These are phyloP conservation scores for Pycnonotus jocosus DNA, from an alignment of 2,113 vertebrate species.

Conservation along the genomic window DNA sequence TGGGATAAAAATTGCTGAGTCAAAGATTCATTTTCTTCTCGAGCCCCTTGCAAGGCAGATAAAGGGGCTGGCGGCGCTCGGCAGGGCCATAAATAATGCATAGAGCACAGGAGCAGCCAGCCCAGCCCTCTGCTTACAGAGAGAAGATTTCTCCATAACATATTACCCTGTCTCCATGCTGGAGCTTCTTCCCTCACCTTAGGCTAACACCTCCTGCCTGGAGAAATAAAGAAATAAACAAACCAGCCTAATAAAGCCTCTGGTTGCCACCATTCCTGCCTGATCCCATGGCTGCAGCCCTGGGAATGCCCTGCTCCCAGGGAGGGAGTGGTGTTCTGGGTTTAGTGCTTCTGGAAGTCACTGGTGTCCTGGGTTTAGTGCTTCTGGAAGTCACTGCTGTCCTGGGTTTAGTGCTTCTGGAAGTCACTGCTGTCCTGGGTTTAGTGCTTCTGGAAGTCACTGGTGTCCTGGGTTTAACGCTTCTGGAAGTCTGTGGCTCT, in stretches of 20 bases:
- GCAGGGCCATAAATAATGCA: constrained; percentile 62
- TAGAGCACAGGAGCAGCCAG: constrained; percentile 14
- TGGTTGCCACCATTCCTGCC: neutral
- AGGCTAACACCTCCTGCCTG: neutral
- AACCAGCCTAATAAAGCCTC: neutral
- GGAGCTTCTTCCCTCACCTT: neutral
- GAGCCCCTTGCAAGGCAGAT: constrained; percentile 47
- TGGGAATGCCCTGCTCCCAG: neutral
- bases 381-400: too few relatives aligned
- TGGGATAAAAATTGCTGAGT: constrained; percentile 54
- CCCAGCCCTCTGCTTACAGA: constrained; percentile 33
- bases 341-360: neutral
- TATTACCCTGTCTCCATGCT: neutral
- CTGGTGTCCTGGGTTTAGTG: neutral
- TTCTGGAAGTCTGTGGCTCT: too few relatives aligned
- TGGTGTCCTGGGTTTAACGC: too few relatives aligned
- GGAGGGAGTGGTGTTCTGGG: neutral
- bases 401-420: too few relatives aligned
- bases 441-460: too few relatives aligned
- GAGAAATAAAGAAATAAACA: neutral
- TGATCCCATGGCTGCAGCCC: neutral
- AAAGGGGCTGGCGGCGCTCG: neutral
- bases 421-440: too few relatives aligned
- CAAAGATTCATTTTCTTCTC: constrained; percentile 48
- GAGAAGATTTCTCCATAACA: neutral